Evolutionary conservation across 1,140 invertebrate species (phyloP).

Genomic region (Drosophila yakuba): DNA sequence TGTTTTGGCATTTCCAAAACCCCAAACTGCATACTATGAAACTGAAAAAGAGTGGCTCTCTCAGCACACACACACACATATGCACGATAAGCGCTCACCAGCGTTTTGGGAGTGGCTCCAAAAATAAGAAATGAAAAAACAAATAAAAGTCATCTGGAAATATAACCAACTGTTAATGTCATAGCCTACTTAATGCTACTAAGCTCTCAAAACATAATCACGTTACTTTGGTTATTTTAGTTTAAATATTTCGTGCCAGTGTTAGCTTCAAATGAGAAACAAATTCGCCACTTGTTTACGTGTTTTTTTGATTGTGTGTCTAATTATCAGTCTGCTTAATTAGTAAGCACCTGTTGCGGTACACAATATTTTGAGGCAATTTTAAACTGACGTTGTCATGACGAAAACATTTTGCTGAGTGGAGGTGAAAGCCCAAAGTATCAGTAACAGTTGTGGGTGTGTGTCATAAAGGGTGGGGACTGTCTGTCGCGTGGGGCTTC

Average conservation of each 20-base stretch:
- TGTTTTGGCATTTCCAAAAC: constrained; percentile 76
- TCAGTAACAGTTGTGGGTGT: constrained; percentile 71
- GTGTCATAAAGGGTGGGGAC: constrained; percentile 34
- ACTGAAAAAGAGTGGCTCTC: constrained; percentile 19
- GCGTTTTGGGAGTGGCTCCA: constrained; percentile 78
- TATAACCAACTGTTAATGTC: constrained; percentile 35
- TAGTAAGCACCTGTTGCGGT: constrained; percentile 65
- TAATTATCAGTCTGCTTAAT: constrained; percentile 64
- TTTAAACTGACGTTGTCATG: constrained; percentile 43
- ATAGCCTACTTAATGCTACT: constrained; percentile 10
- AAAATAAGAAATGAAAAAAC: constrained; percentile 51
- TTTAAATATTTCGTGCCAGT: constrained; percentile 14
- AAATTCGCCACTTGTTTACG: constrained; percentile 53
- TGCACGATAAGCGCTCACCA: constrained; percentile 41
- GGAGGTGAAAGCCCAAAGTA: constrained; percentile 75
- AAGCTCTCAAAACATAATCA: not conserved
- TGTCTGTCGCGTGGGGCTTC: constrained; percentile 58
- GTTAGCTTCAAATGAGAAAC: constrained; percentile 39
- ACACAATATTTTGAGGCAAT: constrained; percentile 30
- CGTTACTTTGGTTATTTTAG: constrained; percentile 2
- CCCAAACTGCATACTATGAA: constrained; percentile 35
- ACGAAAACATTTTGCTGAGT: constrained; percentile 51
- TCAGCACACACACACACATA: constrained; percentile 4
- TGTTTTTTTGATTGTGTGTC: constrained; percentile 25
- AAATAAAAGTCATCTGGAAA: constrained; percentile 31